phyloP scores from a whole-genome alignment of 2,888 invertebrate genomes.

The Uropetala carovei region DNA sequence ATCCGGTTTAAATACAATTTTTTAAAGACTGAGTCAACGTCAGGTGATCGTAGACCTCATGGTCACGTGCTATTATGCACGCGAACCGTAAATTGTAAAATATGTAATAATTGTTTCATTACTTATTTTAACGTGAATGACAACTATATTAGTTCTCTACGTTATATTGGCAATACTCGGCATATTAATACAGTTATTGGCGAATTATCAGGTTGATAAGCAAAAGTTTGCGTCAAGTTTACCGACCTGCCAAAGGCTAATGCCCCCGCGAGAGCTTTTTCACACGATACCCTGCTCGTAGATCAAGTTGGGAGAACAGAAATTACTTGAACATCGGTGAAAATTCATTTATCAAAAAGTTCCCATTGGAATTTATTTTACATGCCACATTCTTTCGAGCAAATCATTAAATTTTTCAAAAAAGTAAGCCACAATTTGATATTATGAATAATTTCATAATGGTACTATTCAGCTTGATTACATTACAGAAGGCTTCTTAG shows the following conservation, averaged over 20 bases:
- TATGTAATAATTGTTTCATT: no score
- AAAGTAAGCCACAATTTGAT: not conserved
- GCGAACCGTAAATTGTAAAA: not conserved
- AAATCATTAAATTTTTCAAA: not conserved
- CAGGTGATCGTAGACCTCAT: constrained; percentile 33
- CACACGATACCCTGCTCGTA: not conserved
- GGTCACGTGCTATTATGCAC: constrained; percentile 1
- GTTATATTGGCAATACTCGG: no score
- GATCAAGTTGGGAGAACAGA: no score
- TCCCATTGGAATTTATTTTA: not conserved
- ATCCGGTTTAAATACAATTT: no score
- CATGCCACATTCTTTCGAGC: not conserved
- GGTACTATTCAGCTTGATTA: not conserved
- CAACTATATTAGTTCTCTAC: no score
- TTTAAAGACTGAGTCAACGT: not conserved
- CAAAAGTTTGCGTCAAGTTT: not conserved
- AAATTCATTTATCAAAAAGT: not conserved
- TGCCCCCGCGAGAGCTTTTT: not conserved
- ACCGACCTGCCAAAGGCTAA: not conserved
- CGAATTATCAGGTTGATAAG: not conserved
- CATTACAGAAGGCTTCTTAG: not conserved
- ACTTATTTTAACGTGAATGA: not conserved
- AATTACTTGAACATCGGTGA: not conserved
- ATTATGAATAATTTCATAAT: no score
- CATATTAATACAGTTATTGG: no score